Base-by-base conservation (phyloP, 2,113 vertebrate genomes). In the Anoura caudifer region DNA sequence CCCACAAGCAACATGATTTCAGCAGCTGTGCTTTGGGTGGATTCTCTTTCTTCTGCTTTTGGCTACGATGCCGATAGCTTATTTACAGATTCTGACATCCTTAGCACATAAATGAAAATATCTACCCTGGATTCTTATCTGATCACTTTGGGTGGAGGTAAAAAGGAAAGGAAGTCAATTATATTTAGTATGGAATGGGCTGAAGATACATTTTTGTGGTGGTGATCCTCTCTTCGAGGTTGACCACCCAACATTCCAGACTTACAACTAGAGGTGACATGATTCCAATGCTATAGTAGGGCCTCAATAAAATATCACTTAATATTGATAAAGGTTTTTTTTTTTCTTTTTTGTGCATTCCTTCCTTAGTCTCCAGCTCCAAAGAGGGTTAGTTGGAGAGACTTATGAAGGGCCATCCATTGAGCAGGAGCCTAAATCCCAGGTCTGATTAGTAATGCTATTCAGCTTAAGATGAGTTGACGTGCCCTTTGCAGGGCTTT, bases 381-480 rank as follows among this genome's bases (percentile, higher is more conserved):
- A 65, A 54, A 87, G 70, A 72, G 38, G 22, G 65, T 50, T 83
- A 81, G 59, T 52, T 38, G 16, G 41, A 93, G 65, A 33, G n/a
- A 52, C 52, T 91, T 93, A 91, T 33, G 76, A 94, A 95, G 61
- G 22, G 8, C 38, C 56, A 4, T 7, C n/a, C 11, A 3, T 81
- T 45, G 82, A 92, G 77, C 50, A 87, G 70, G 92, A 84, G 54
- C 45, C 47, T 82, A 87, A 97, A 92, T 92, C 96, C 96, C 24
- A 41, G 67, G n/a, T 73, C 94, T 97, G 80, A 96, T 97, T 88
- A 97, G 72, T 16, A 61, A 88, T 92, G 87, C 92, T 80, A 26
- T 83, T 94, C 72, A 65, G 81, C 45, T 92, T 95, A 54, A 92
- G 76, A 94, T 45, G 80, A 92, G 59, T 69, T 88, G 67, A 82